A percentile compares a stretch with the other conserved stretches of the same genome.
These are phyloP conservation scores for Gymnodraco acuticeps DNA, from an alignment of 2,797 vertebrate genomes.

Conservation along the genomic window DNA sequence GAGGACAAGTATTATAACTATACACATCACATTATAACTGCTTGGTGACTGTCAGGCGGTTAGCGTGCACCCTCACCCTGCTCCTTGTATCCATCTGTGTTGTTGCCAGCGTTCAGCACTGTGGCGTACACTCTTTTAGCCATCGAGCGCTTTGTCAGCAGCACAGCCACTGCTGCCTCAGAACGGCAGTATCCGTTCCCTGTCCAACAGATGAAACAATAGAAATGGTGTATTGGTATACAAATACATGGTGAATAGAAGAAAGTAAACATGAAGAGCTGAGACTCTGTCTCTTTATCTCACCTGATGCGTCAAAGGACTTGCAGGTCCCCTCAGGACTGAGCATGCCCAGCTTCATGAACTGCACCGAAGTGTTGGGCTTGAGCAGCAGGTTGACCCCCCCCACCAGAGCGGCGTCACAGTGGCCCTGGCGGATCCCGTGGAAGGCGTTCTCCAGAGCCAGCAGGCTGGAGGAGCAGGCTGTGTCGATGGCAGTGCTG, in stretches of 20 bases:
- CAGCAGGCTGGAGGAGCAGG: conserved; percentile 95
- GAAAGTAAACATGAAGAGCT: neutral
- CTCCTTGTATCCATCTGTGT: conserved; percentile 97
- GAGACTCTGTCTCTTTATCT: neutral
- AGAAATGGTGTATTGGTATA: neutral
- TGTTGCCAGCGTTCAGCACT: conserved; percentile 92
- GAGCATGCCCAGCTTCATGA: conserved; percentile 97
- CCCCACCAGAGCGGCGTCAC: conserved; percentile 91
- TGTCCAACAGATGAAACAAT: conserved; percentile 52
- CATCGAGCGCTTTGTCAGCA: conserved; percentile 90
- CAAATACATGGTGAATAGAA: neutral
- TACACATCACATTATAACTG: neutral
- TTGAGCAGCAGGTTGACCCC: conserved; percentile 95
- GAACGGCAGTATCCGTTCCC: conserved; percentile 96
- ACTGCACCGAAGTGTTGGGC: conserved; percentile 96
- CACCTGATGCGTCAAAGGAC: conserved; percentile 92
- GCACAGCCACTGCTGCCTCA: conserved; percentile 90
- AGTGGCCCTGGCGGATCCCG: conserved; percentile 88
- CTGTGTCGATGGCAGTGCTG: conserved; percentile 94
- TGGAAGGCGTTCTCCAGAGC: conserved; percentile 93
- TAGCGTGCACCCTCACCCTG: conserved; percentile 86
- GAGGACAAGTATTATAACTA: neutral
- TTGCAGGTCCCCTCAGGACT: conserved; percentile 93
- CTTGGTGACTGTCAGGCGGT: neutral
- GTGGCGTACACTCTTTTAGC: conserved; percentile 95